Percentiles rank a stretch among this genome's conserved stretches.
Evolutionary conservation across 2,888 invertebrate genomes (phyloP).

Genomic region (Heliconius hortense): DNA sequence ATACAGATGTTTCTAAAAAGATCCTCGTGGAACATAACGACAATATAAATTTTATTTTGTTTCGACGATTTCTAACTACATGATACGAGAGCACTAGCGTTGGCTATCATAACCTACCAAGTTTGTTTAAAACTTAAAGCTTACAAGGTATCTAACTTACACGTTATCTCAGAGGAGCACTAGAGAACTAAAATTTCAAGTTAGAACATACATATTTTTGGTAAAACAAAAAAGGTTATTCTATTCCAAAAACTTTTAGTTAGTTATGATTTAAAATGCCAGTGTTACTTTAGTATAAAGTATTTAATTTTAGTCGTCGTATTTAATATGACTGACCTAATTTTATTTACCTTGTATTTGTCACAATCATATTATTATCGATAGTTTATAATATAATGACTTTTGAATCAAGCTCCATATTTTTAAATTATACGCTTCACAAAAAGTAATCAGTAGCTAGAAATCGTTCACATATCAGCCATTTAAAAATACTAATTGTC

Average conservation of each 20-base stretch:
- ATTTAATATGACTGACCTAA: constrained; percentile 5
- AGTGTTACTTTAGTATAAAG: background rate
- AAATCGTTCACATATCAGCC: constrained; percentile 47
- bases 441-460: constrained; percentile 41
- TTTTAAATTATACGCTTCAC: constrained; percentile 28
- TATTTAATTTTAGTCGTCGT: background rate
- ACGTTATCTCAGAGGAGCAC: constrained; percentile 4
- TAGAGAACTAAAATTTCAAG: constrained; percentile 3
- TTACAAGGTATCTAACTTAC: constrained; percentile 7
- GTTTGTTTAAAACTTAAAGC: constrained; percentile 8
- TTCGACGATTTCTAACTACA: constrained; percentile 46
- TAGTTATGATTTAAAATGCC: background rate
- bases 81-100: background rate
- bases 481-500: constrained; percentile 50
- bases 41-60: constrained; percentile 61
- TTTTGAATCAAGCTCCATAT: constrained; percentile 16
- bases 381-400: constrained; percentile 1
- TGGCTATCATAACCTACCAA: background rate
- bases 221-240: background rate
- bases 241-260: background rate
- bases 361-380: constrained; percentile 2
- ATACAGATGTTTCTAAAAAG: constrained; percentile 57
- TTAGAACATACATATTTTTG: background rate
- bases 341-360: constrained; percentile 2
- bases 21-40: constrained; percentile 77